Conservation (phyloP, 2,888 invertebrate genomes). For the Scotopteryx bipunctaria region DNA sequence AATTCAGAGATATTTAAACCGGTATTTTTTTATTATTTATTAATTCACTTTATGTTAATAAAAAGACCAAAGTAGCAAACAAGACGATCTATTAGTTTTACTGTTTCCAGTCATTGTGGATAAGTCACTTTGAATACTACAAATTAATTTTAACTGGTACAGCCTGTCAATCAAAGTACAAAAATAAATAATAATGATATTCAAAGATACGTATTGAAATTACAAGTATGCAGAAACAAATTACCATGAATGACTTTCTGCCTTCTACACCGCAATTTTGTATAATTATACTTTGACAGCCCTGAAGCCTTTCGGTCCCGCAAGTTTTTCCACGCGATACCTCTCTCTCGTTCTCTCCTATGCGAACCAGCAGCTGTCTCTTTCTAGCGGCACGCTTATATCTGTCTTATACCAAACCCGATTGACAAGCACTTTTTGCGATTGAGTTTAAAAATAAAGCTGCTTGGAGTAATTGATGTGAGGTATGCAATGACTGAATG, state of each 20-base stretch:
- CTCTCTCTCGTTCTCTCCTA: conserved; percentile 6
- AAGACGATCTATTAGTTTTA: too few species aligned
- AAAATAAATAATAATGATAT: conserved; percentile 8
- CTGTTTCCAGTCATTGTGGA: too few species aligned
- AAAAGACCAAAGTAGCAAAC: too few species aligned
- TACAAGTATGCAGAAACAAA: conserved; percentile 25
- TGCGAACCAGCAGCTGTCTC: conserved; percentile 1
- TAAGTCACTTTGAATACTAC: neutral
- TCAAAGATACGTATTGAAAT: conserved; percentile 16
- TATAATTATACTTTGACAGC: conserved; percentile 39
- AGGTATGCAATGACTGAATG: neutral
- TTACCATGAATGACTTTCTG: conserved; percentile 36
- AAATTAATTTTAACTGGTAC: neutral
- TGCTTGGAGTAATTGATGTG: neutral
- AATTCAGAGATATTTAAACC: too few species aligned
- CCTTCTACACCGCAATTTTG: conserved; percentile 33
- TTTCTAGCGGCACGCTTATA: conserved; percentile 25
- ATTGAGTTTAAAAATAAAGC: conserved; percentile 18
- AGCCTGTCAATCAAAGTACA: conserved; percentile 14
- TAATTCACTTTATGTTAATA: too few species aligned
- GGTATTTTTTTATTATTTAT: too few species aligned
- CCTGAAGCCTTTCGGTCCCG: conserved; percentile 27
- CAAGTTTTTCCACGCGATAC: conserved; percentile 23
- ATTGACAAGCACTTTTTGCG: conserved; percentile 21
- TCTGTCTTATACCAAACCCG: conserved; percentile 16